phyloP scores from a whole-genome alignment of 2,113 vertebrate species.

The Siniperca chuatsi region DNA sequence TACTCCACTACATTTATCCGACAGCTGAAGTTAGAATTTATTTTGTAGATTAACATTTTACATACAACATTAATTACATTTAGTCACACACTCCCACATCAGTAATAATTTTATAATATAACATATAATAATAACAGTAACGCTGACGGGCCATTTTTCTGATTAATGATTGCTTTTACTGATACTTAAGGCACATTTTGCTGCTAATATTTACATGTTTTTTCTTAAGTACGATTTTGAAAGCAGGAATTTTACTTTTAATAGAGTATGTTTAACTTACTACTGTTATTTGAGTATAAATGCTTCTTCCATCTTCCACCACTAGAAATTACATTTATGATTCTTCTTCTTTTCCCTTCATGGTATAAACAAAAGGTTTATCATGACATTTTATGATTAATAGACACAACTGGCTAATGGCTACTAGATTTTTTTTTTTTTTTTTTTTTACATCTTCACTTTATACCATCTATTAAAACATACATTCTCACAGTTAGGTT shows the following conservation, averaged over 20 bases:
- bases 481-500: conserved; percentile 27
- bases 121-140: not conserved
- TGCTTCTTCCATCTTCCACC: not conserved
- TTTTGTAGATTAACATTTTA: not conserved
- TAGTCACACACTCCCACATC: not conserved
- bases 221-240: not conserved
- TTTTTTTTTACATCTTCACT: not conserved
- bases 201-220: not conserved
- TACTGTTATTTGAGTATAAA: no score
- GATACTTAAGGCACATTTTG: not conserved
- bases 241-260: not conserved
- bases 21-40: not conserved
- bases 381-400: not conserved
- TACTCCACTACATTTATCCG: not conserved
- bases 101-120: not conserved
- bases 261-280: no score
- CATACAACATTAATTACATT: not conserved
- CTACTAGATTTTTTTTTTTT: not conserved
- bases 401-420: not conserved
- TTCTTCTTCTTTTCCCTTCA: not conserved
- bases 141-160: not conserved
- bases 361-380: not conserved
- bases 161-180: not conserved
- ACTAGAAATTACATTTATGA: not conserved
- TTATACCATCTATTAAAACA: not conserved